Conservation (phyloP, 2,113 vertebrate species). For the Chamaetylas fuelleborni region DNA sequence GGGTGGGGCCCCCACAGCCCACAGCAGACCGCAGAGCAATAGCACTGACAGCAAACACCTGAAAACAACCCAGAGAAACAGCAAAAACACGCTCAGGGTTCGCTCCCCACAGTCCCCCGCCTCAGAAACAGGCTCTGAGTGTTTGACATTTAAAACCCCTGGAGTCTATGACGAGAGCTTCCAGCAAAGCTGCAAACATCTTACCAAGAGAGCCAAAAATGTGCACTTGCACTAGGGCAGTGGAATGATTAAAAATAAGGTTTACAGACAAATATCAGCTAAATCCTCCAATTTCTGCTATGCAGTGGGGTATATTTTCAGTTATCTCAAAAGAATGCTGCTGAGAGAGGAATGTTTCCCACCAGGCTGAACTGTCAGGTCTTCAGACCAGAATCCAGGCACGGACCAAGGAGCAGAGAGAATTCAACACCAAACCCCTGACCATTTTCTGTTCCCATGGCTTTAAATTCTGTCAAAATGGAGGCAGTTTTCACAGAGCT, state of each 20-base stretch:
- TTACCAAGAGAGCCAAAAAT: background rate
- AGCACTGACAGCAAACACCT: rapidly evolving
- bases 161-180: background rate
- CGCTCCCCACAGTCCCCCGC: background rate
- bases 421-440: background rate
- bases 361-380: background rate
- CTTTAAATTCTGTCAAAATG: background rate
- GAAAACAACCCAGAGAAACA: background rate
- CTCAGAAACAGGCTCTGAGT: background rate
- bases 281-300: background rate
- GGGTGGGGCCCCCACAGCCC: no score
- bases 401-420: rapidly evolving
- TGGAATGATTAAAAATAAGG: background rate
- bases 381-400: background rate
- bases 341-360: background rate
- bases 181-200: background rate
- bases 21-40: rapidly evolving
- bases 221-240: background rate
- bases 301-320: background rate
- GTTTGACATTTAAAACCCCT: background rate
- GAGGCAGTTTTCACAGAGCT: background rate
- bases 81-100: rapidly evolving
- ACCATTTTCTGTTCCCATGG: background rate
- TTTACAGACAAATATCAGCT: background rate
- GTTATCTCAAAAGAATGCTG: background rate